Evolutionary conservation across 2,888 invertebrate genomes (phyloP), one percentile per base, ranked within the genome.

Genomic region (Abrostola tripartita): DNA sequence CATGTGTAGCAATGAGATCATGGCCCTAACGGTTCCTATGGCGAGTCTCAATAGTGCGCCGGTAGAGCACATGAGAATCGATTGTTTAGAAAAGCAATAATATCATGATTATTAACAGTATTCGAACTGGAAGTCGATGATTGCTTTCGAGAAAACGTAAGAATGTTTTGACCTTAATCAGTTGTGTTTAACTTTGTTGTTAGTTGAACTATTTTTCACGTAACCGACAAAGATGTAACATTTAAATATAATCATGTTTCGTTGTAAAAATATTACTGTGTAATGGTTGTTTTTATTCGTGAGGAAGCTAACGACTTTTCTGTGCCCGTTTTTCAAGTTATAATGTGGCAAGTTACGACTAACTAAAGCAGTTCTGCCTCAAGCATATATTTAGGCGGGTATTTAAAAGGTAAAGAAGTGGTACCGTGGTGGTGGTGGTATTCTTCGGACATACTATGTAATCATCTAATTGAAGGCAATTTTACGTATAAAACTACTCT

Each of bases 41-140:
- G 54, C 65, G 74, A 78, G 82, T 82, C 75, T 79, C 71, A 76
- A 79, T 72, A 78, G 74, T 80, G 78, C 76, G 42, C 62, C 65
- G 68, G 68, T 36, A 71, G 78, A 87, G 87, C 81, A 84, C 83
- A 86, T 85, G 87, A 82, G 85, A 87, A 85, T 83, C 81, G 85
- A 89, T 89, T 90, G 90, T 92, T 88, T 88, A 81, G 77, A 81
- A 72, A 86, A 88, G 81, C 72, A 86, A 88, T 87, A 81, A 74
- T 73, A 76, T 67, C 41, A 60, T 76, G 74, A 73, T 79, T 80
- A 75, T 71, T 65, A 70, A 55, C 71, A 56, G 67, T 60, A 72
- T 61, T 68, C 57, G 57, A 76, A 74, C 59, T 61, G 53, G 51
- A 61, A 63, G 68, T 61, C 49, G 38, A 61, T 53, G 67, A 65